phyloP scores from a whole-genome alignment of 2,888 invertebrate genomes.

The Chironomus riparius region DNA sequence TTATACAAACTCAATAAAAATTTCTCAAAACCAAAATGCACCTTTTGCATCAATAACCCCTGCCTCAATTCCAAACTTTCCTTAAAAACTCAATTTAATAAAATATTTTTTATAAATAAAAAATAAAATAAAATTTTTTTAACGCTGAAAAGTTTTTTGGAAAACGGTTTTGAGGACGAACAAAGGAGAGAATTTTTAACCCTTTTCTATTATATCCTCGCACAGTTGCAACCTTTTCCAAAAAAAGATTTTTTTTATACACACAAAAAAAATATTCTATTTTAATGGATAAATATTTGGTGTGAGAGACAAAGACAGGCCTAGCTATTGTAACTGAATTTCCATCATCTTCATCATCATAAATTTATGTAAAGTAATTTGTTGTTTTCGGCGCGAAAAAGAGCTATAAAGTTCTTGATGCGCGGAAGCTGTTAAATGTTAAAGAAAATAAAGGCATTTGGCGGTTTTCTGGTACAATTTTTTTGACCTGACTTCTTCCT shows the following conservation, averaged over 20 bases:
- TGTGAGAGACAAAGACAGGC: not conserved
- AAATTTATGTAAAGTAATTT: not conserved
- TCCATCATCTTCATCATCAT: not conserved
- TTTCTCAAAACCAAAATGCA: no score
- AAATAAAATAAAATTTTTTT: not conserved
- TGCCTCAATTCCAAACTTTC: no score
- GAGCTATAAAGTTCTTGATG: not conserved
- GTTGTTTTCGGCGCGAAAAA: not conserved
- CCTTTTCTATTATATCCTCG: conserved; percentile 2
- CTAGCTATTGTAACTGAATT: not conserved
- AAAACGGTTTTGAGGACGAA: not conserved
- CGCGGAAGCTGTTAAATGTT: conserved; percentile 9
- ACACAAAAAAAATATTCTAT: not conserved
- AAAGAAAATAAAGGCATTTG: conserved; percentile 2
- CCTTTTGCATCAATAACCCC: no score
- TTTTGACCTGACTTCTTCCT: conserved; percentile 17
- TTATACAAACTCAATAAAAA: no score
- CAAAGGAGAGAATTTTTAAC: conserved; percentile 16
- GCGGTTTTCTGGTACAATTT: not conserved
- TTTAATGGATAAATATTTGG: not conserved
- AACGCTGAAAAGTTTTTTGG: not conserved
- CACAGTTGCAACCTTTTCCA: conserved; percentile 7
- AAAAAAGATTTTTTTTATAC: not conserved
- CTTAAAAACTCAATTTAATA: not conserved
- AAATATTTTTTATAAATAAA: not conserved